Evolutionary conservation across 1,140 invertebrate species (phyloP), one percentile per base, ranked within the genome.

Genomic region (Conus betulinus): DNA sequence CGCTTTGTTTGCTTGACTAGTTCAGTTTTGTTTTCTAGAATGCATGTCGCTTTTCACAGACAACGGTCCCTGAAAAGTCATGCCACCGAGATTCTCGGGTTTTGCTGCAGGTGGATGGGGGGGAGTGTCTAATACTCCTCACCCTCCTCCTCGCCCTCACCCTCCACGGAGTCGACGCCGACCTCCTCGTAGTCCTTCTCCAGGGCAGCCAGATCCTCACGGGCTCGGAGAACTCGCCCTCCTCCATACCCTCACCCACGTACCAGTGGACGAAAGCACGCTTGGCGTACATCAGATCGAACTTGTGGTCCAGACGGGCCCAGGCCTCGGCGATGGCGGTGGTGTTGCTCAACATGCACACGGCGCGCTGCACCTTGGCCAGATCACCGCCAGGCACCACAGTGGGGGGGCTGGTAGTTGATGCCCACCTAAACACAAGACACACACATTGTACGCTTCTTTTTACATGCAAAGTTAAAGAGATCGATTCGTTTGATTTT

Each of bases 141-240:
- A 51, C 90, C 95, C 52, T 95, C 95, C 57, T 95, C 95, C 82
- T 94, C 91, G 83, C 93, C 94, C 88, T 96, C 97, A 92, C 97
- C 97, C 39, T 96, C 96, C 25, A 91, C 89, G 74, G 91, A 97
- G 97, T 95, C 97, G 97, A 95, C 97, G 96, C 87, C 97, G 97
- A 91, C 97, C 94, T 97, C 97, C 95, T 97, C 97, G 94, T 98
- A 98, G 95, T 98, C 97, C 94, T 97, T 97, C 96, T 94, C 97
- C 96, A 97, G 94, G 86, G 96, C 96, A 39, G 96, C 96, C 90
- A 97, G 94, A 95, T 95, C 98, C 97, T 98, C 97, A 91, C 97
- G 96, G 76, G 97, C 94, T 98, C 97, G 17, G 91, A 88, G 81
- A 95, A 94, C 89, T 95, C 94, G 83, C 92, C 93, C 95, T 97